phyloP scores from a whole-genome alignment of 2,888 invertebrate genomes.

The Cremastinae sp. region DNA sequence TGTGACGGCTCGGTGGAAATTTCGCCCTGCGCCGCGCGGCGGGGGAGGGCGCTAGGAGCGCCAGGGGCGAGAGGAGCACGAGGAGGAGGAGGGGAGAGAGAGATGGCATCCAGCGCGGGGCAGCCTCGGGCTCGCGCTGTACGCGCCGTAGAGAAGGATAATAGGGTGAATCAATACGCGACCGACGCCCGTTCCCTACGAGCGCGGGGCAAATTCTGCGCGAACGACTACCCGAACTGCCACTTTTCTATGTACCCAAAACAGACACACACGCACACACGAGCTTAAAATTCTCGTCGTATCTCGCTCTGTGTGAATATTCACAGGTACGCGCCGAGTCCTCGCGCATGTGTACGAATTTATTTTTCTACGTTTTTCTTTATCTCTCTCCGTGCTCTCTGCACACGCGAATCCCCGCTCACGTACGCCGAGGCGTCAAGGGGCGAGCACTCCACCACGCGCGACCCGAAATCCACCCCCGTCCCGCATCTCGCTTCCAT shows the following conservation, averaged over 20 bases:
- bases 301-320: no score
- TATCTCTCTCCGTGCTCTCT: background rate
- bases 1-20: conserved; percentile 44
- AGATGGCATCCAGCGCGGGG: conserved; percentile 57
- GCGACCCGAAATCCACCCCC: no score
- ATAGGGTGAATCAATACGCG: conserved; percentile 78
- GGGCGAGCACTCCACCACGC: no score
- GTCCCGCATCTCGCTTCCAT: no score
- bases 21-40: conserved; percentile 28
- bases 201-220: conserved; percentile 71
- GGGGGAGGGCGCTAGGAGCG: no score
- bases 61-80: no score
- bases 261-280: background rate
- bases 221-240: conserved; percentile 76
- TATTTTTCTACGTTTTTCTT: no score
- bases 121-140: conserved; percentile 36
- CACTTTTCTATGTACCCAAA: conserved; percentile 26
- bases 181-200: conserved; percentile 68
- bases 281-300: background rate
- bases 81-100: background rate
- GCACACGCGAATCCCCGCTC: no score
- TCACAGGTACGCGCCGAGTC: no score
- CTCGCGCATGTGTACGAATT: no score
- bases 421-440: background rate
- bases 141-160: conserved; percentile 60